Percentiles rank a stretch among this genome's conserved stretches.
These are phyloP conservation scores for Serrognathus titanus DNA, from an alignment of 2,888 invertebrate genomes.

Conservation along the genomic window DNA sequence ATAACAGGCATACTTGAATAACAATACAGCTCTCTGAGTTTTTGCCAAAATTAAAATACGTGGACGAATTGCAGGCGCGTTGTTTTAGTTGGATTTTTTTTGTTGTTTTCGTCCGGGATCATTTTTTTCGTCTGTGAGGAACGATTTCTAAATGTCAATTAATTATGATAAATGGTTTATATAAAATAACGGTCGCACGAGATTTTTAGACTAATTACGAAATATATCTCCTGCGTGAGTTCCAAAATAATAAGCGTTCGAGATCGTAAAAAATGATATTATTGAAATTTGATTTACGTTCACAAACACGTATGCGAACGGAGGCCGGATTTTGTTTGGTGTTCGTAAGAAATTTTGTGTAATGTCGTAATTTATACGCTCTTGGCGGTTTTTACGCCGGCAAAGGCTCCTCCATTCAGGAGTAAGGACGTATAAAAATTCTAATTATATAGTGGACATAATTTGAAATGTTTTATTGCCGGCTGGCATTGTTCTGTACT, in stretches of 20 bases:
- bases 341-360: background rate
- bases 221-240: background rate
- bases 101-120: background rate
- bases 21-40: constrained; percentile 12
- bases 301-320: background rate
- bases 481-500: background rate
- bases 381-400: background rate
- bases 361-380: background rate
- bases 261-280: no score
- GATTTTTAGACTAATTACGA: background rate
- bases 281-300: no score
- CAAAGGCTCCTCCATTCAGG: background rate
- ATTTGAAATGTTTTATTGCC: constrained; percentile 1
- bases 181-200: background rate
- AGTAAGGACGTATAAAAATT: background rate
- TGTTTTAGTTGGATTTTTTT: background rate
- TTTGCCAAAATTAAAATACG: constrained; percentile 5
- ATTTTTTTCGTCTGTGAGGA: background rate
- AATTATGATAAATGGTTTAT: constrained; percentile 10
- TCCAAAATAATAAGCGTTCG: no score
- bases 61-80: background rate
- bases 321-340: background rate
- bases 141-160: constrained; percentile 10
- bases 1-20: constrained; percentile 18
- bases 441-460: background rate